Percentiles rank a stretch among this genome's conserved stretches.
These are phyloP conservation scores for Pteria penguin DNA, from an alignment of 2,888 invertebrate genomes.

Conservation along the genomic window DNA sequence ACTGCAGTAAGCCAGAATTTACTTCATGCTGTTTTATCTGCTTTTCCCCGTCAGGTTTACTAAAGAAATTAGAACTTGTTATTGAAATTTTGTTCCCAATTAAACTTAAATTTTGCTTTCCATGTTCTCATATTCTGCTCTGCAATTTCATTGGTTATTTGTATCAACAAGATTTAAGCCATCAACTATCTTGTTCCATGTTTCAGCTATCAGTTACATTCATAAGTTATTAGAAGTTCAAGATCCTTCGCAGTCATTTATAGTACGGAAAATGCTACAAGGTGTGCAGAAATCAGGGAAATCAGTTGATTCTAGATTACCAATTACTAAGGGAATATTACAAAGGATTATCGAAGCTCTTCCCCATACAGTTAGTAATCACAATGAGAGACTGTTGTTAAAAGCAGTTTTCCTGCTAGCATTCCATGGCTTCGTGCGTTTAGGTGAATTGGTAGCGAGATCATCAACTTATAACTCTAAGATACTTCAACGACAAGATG, in stretches of 20 bases:
- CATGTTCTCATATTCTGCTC: not conserved
- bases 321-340: not conserved
- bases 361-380: not conserved
- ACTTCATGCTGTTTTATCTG: slow-evolving; percentile 1
- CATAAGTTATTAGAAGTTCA: not conserved
- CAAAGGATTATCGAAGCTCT: not conserved
- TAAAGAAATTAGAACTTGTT: slow-evolving; percentile 8
- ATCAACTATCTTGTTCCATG: slow-evolving; percentile 14
- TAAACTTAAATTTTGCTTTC: not conserved
- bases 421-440: not conserved
- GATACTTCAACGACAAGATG: not conserved
- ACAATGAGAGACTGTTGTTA: not conserved
- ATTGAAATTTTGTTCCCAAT: not conserved
- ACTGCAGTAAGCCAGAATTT: not conserved
- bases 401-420: slow-evolving; percentile 14
- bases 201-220: slow-evolving; percentile 14
- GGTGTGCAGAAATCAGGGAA: not conserved
- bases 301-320: not conserved
- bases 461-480: not conserved
- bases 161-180: not conserved
- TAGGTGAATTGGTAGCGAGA: not conserved
- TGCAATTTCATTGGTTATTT: slow-evolving; percentile 20
- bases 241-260: slow-evolving; percentile 3
- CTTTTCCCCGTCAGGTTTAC: not conserved
- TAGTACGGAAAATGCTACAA: not conserved